Evolutionary conservation across 2,113 vertebrate genomes (phyloP).

Genomic region (Alouatta palliata): DNA sequence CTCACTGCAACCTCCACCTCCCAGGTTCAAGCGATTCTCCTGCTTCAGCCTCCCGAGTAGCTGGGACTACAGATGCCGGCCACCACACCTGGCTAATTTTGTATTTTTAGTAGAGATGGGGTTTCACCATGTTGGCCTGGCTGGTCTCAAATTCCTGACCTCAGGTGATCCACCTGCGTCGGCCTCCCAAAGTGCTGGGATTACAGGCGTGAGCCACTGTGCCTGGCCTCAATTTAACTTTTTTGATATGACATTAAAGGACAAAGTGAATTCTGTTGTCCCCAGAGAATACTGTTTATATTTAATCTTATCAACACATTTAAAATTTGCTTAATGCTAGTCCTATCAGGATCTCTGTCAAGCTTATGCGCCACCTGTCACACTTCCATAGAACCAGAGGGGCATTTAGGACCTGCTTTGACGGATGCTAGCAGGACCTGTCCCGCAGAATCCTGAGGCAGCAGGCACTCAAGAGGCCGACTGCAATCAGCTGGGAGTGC

Average conservation of each 20-base stretch:
- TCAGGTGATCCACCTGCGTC: too few relatives aligned
- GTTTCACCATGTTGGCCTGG: too few relatives aligned
- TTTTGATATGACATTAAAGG: background rate
- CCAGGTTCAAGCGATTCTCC: too few relatives aligned
- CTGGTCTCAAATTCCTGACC: too few relatives aligned
- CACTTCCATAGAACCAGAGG: background rate
- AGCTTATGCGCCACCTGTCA: background rate
- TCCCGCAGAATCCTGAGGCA: background rate
- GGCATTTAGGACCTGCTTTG: background rate
- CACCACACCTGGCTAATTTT: too few relatives aligned
- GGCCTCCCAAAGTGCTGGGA: too few relatives aligned
- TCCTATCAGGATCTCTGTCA: background rate
- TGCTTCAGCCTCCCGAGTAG: too few relatives aligned
- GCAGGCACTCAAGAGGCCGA: accelerated
- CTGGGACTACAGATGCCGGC: too few relatives aligned
- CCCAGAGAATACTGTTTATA: background rate
- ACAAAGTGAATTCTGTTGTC: background rate
- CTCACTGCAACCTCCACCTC: too few relatives aligned
- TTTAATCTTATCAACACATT: background rate
- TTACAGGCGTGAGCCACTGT: background rate
- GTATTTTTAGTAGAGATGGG: too few relatives aligned
- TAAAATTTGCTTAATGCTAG: background rate
- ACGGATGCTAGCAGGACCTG: background rate
- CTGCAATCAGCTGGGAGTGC: background rate
- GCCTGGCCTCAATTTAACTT: background rate